Evolutionary conservation across 2,888 invertebrate species (phyloP).

Genomic region (Balanococcus diminutus): DNA sequence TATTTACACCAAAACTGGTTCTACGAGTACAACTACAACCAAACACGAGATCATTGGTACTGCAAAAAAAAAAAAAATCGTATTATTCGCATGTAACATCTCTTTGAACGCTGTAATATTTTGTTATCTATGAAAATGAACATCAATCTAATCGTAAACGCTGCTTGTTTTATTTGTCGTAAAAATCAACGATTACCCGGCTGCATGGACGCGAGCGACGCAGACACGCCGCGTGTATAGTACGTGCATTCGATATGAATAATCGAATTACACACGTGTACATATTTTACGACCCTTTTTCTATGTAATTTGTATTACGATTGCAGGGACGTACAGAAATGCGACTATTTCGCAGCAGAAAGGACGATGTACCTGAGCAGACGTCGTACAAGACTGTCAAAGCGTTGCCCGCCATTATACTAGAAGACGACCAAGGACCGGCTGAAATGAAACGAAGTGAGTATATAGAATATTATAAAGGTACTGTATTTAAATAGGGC

Average conservation of each 20-base stretch:
- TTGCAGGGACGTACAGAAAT: not conserved
- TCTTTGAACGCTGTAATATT: not conserved
- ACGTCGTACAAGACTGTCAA: slow-evolving; percentile 72
- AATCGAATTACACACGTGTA: not conserved
- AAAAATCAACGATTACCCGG: not conserved
- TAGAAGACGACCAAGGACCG: slow-evolving; percentile 70
- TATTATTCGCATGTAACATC: not conserved
- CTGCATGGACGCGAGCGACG: not conserved
- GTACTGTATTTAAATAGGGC: not conserved
- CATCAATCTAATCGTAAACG: slow-evolving; percentile 18
- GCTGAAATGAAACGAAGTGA: slow-evolving; percentile 60
- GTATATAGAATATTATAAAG: slow-evolving; percentile 14
- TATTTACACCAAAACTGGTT: slow-evolving; percentile 4
- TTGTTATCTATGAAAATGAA: not conserved
- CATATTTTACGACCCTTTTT: not conserved
- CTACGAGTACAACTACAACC: not conserved
- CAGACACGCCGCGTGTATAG: not conserved
- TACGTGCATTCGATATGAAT: not conserved
- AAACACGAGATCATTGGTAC: not conserved
- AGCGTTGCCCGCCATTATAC: slow-evolving; percentile 77
- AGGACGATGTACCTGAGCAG: slow-evolving; percentile 37
- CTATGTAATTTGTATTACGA: not conserved
- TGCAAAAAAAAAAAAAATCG: not conserved
- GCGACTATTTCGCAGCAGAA: slow-evolving; percentile 47
- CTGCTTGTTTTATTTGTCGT: not conserved